Evolutionary conservation across 2,797 vertebrate genomes (phyloP), one percentile per base, ranked within the genome.

Genomic region (Limnodromus scolopaceus): DNA sequence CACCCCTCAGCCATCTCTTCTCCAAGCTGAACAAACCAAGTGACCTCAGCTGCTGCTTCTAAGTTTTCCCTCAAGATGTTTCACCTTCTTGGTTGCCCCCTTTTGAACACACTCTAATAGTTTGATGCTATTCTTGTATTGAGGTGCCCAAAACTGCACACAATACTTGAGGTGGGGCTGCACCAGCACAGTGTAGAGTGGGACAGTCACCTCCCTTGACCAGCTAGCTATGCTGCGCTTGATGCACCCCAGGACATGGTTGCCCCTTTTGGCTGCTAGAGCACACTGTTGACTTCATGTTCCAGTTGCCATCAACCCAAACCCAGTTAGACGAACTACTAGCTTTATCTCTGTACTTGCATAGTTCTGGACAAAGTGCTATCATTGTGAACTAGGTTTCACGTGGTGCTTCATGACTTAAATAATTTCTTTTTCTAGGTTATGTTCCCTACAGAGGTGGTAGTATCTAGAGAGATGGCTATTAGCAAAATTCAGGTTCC

Each of bases 81-180:
- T 55, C 32, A 25, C 23, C 23, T 2, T 41, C 30, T n/a, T 27
- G 30, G 41, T 32, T 1, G 1, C 17, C 13, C 28, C 39, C 10
- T 34, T 46, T 24, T 48, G 41, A 14, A 48, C 36, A 28, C 3
- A 4, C 20, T 49, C 19, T 20, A 6, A 9, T 30, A 54, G 55
- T 63, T 16, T 30, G 5, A 6, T 60, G 65, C 13, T 32, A 8
- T 20, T 10, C 24, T 64, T 34, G 51, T 22, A 30, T 3, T 34
- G 74, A 58, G 6, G 32, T 1, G 1, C 38, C 9, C 38, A 11
- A 45, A 58, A 17, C 23, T 8, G n/a, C 24, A 6, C 19, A 7
- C 5, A 4, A 2, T 22, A 22, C 13, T 46, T 0, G 4, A 41
- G 34, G 18, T 25, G 23, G 11, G 61, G 15, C 8, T 1, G 6